Base-by-base conservation (phyloP, 2,888 invertebrate species). In the Beris chalybata region DNA sequence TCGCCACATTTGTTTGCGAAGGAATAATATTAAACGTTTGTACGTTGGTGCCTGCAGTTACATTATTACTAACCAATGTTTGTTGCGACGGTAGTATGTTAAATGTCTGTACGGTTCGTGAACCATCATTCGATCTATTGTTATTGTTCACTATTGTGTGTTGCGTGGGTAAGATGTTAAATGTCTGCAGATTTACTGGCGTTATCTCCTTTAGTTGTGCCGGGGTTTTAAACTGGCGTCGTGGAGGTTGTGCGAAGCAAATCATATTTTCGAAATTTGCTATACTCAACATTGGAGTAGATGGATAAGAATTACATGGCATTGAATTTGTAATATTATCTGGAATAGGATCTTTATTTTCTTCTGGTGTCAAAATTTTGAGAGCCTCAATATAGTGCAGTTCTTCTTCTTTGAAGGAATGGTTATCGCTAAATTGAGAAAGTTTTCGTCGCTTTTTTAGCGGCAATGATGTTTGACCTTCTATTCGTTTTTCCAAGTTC, bases 381-480 rank as follows among this genome's bases (percentile, higher is more conserved):
- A 50, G 45, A 22, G 67, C 53, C 29, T 54, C 67, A 0, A 64
- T 15, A 44, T 47, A 65, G 11, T 65, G 55, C 6, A 65, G 11
- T 47, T 70, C 68, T 64, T 70, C 70, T 22, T 70, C 68, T 15
- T 68, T 68, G n/a, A 68, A 31, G 13, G 61, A 55, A 43, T 55
- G 38, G 30, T 50, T 63, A 64, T 68, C 68, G 67, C 65, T 68
- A 48, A 55, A 67, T 48, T 59, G 55, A 6, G 70, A 70, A 29
- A 70, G 43, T 66, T 69, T 70, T n/a, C 70, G 57, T n/a, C 71
- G 64, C 38, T 71, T 71, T 57, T 71, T 71, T 22, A 71, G 66
- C 52, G 71, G 71, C 12, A 71, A 48, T 29, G 69, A 67, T 30
- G 66, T 70, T 64, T 70, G 69, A 11, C 52, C 63, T 48, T 68